A percentile compares a stretch with the other conserved stretches of the same genome.
Conservation (phyloP, 2,888 invertebrate species). For the Disparrhopalites patrizii region DNA sequence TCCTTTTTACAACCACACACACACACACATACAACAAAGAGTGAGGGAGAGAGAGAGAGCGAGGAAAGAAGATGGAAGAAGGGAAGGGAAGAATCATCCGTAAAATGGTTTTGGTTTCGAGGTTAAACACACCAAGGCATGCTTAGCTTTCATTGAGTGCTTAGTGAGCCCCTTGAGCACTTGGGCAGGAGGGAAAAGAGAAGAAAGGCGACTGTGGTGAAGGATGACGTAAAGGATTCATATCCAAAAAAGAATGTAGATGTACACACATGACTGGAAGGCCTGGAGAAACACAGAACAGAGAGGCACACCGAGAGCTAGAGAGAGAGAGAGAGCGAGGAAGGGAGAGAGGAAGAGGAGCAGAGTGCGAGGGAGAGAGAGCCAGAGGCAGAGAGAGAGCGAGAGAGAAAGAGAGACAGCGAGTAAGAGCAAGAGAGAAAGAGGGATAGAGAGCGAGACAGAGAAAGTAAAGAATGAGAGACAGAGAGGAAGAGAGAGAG, state of each 20-base stretch:
- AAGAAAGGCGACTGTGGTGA: not conserved
- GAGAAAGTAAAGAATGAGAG: no score
- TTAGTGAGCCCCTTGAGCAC: slow-evolving; percentile 24
- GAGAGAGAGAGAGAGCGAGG: no score
- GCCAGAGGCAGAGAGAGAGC: no score
- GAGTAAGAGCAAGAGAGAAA: no score
- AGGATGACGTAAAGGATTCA: slow-evolving; percentile 7
- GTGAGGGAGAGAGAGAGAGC: not conserved
- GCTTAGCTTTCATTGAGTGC: slow-evolving; percentile 19
- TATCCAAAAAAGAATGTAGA: no score
- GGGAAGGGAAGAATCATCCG: slow-evolving; percentile 17
- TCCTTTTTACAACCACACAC: not conserved
- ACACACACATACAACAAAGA: not conserved
- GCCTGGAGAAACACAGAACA: no score
- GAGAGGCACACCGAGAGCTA: not conserved
- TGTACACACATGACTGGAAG: no score
- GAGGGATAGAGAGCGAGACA: no score
- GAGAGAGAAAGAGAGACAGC: no score
- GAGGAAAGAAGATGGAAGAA: not conserved
- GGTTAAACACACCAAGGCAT: slow-evolving; percentile 21
- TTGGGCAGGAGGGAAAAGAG: slow-evolving; percentile 5
- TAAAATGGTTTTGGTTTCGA: slow-evolving; percentile 24
- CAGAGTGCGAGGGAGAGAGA: no score
- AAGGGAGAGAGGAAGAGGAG: not conserved
- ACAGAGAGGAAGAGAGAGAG: no score